Conservation (phyloP, 2,797 vertebrate genomes). For the Champsocephalus esox region DNA sequence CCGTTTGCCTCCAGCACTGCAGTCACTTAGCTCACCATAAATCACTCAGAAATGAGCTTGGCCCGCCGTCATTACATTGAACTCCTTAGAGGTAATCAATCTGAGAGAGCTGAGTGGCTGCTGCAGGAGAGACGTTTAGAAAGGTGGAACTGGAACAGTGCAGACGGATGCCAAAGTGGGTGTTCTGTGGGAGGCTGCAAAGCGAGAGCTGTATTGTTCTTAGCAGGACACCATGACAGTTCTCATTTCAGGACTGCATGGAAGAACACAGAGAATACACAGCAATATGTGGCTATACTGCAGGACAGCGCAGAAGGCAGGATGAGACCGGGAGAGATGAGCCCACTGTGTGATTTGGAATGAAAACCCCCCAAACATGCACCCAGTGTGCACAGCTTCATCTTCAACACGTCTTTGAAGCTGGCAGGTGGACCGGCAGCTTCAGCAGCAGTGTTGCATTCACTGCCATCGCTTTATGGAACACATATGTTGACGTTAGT, state of each 20-base stretch:
- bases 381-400: slow-evolving; percentile 48
- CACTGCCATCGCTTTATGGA: slow-evolving; percentile 17
- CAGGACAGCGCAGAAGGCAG: slow-evolving; percentile 50
- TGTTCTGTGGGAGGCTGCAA: slow-evolving; percentile 30
- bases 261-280: slow-evolving; percentile 51
- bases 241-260: slow-evolving; percentile 17
- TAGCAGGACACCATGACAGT: slow-evolving; percentile 24
- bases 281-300: slow-evolving; percentile 36
- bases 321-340: slow-evolving; percentile 42
- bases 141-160: slow-evolving; percentile 45
- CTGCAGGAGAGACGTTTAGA: slow-evolving; percentile 66
- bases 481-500: slow-evolving; percentile 12
- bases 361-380: slow-evolving; percentile 46
- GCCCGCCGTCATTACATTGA: slow-evolving; percentile 73
- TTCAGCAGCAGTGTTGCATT: slow-evolving; percentile 27
- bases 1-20: slow-evolving; percentile 58
- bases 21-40: slow-evolving; percentile 72
- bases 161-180: slow-evolving; percentile 53
- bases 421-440: slow-evolving; percentile 51
- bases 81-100: slow-evolving; percentile 79
- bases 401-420: slow-evolving; percentile 60
- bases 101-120: slow-evolving; percentile 69
- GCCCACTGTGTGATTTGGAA: slow-evolving; percentile 61
- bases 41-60: slow-evolving; percentile 77
- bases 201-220: slow-evolving; percentile 25